A percentile compares a stretch with the other conserved stretches of the same genome.
phyloP scores from a whole-genome alignment of 2,888 invertebrate species.

The Meandrusa payeni region DNA sequence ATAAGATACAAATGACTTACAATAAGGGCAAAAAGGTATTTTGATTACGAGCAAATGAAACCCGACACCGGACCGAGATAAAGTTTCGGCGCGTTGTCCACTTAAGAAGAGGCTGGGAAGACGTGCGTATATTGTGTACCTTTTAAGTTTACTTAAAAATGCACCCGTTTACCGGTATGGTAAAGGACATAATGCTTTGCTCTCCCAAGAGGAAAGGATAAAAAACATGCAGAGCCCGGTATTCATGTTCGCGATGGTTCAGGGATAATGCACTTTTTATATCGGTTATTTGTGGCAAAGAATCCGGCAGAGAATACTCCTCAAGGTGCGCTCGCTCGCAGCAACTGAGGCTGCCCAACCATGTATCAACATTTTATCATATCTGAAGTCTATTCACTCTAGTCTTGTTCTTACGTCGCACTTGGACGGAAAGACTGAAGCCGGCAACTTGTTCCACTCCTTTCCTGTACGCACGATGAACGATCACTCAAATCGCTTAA shows the following conservation, averaged over 20 bases:
- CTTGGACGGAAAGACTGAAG: too few species aligned
- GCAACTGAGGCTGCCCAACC: too few species aligned
- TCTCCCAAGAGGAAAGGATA: neutral
- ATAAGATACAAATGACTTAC: constrained; percentile 2
- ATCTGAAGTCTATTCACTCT: too few species aligned
- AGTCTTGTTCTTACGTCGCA: too few species aligned
- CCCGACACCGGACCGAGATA: constrained; percentile 16
- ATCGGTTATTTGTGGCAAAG: constrained; percentile 19
- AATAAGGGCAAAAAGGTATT: constrained; percentile 11
- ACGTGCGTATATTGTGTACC: constrained; percentile 5
- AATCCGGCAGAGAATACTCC: too few species aligned
- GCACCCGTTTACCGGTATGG: neutral
- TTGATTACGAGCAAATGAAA: constrained; percentile 17
- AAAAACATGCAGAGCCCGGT: constrained; percentile 19
- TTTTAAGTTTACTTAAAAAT: neutral
- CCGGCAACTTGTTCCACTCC: too few species aligned
- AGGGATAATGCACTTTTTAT: constrained; percentile 15
- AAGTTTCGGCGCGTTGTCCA: constrained; percentile 19
- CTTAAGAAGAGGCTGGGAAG: neutral
- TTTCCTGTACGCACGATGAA: too few species aligned
- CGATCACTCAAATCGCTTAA: too few species aligned
- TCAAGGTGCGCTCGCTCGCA: too few species aligned
- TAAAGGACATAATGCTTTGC: constrained; percentile 1
- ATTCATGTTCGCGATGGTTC: constrained; percentile 13
- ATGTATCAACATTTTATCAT: too few species aligned